These are phyloP conservation scores for Pristionchus fissidentatus DNA, from an alignment of 2,888 invertebrate genomes.

Conservation along the genomic window DNA sequence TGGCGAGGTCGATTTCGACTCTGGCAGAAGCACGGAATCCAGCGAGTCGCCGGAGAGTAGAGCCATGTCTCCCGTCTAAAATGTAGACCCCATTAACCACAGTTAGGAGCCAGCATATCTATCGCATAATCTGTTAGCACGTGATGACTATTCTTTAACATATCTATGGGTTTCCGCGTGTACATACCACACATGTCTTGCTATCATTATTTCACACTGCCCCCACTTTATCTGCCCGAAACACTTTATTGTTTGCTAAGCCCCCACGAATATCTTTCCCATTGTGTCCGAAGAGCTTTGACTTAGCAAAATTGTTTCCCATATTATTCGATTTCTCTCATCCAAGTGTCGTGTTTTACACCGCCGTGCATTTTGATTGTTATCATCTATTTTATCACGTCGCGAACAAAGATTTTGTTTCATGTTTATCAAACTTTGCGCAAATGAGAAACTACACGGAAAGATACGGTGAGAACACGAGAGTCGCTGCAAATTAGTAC, in stretches of 20 bases:
- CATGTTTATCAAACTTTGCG: neutral
- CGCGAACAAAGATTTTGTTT: slow-evolving; percentile 21
- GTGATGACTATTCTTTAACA: slow-evolving; percentile 7
- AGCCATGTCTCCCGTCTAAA: slow-evolving; percentile 5
- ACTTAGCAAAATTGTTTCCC: neutral
- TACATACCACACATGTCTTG: neutral
- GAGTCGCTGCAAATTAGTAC: neutral
- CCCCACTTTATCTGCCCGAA: neutral
- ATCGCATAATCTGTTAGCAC: neutral
- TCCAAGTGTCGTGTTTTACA: slow-evolving; percentile 2
- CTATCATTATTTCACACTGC: neutral
- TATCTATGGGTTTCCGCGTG: slow-evolving; percentile 41
- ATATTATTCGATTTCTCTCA: slow-evolving; percentile 6
- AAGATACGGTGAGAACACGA: neutral
- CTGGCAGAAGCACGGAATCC: slow-evolving; percentile 6
- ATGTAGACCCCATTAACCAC: neutral
- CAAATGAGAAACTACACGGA: neutral
- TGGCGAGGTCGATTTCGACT: slow-evolving; percentile 44
- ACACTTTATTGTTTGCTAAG: too few species aligned
- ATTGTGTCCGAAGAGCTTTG: slow-evolving; percentile 1
- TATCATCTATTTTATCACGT: neutral
- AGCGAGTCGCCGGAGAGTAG: neutral
- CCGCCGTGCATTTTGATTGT: neutral
- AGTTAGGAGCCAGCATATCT: neutral
- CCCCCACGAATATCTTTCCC: neutral